Evolutionary conservation across 2,888 invertebrate species (phyloP).

Genomic region (Protodeltote pygarga): DNA sequence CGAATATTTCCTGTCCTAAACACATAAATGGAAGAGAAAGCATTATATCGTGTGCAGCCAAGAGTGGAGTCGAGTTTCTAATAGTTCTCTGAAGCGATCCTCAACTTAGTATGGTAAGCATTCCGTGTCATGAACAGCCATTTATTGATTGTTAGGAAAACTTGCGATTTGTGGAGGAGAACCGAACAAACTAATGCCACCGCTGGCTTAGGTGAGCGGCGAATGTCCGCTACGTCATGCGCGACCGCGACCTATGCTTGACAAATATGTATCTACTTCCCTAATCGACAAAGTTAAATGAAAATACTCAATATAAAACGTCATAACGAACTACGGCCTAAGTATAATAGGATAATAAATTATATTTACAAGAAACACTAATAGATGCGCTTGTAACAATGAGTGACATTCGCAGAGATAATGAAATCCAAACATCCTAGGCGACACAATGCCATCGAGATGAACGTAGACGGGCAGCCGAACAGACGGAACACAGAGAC

Average conservation of each 20-base stretch:
- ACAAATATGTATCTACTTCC: conserved; percentile 56
- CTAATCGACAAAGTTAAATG: conserved; percentile 61
- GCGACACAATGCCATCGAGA: conserved; percentile 82
- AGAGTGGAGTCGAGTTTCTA: conserved; percentile 85
- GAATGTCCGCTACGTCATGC: conserved; percentile 63
- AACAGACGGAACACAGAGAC: conserved; percentile 84
- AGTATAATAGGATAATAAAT: conserved; percentile 61
- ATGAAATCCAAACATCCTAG: conserved; percentile 81
- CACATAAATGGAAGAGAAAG: conserved; percentile 85
- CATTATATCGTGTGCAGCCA: conserved; percentile 84
- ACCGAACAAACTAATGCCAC: conserved; percentile 69
- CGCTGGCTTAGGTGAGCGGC: conserved; percentile 60
- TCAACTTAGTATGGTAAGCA: conserved; percentile 81
- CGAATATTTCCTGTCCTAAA: conserved; percentile 77
- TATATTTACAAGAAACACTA: conserved; percentile 83
- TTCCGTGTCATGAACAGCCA: conserved; percentile 85
- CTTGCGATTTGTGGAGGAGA: conserved; percentile 67
- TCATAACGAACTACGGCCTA: conserved; percentile 75
- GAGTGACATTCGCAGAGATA: conserved; percentile 82
- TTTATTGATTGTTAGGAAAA: conserved; percentile 68
- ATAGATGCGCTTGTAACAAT: conserved; percentile 84
- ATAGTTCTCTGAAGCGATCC: conserved; percentile 83
- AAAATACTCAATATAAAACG: conserved; percentile 61
- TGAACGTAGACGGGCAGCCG: conserved; percentile 82
- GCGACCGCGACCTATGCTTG: conserved; percentile 68